These are phyloP conservation scores for Cordilura impudica DNA, from an alignment of 2,888 invertebrate species.

Conservation along the genomic window DNA sequence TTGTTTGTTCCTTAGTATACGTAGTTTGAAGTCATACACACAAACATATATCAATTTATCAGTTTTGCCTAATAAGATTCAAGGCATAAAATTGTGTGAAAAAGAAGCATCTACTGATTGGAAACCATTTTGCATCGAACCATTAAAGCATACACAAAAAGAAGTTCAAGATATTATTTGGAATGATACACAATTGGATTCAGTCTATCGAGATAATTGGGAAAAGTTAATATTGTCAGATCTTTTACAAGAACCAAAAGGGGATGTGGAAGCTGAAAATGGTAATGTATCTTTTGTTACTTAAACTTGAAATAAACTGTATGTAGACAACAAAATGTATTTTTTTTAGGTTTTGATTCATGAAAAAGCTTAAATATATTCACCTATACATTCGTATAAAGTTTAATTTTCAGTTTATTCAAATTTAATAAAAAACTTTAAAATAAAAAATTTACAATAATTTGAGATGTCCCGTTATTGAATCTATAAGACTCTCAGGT, in stretches of 20 bases:
- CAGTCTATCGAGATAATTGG: constrained; percentile 24
- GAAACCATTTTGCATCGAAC: constrained; percentile 55
- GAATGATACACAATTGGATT: constrained; percentile 21
- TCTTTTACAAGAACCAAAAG: background rate
- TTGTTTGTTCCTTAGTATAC: constrained; percentile 32
- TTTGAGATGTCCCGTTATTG: constrained; percentile 92
- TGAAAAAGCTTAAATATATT: no score
- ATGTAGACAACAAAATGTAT: no score
- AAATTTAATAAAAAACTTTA: no score
- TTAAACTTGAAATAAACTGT: no score
- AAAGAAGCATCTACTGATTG: constrained; percentile 31
- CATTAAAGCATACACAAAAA: constrained; percentile 40
- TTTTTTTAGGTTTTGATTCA: no score
- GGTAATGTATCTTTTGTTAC: background rate
- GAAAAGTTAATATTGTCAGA: constrained; percentile 32
- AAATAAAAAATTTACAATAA: constrained; percentile 81
- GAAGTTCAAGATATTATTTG: constrained; percentile 49
- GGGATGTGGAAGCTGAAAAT: background rate
- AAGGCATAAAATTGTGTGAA: constrained; percentile 46
- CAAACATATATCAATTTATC: constrained; percentile 51
- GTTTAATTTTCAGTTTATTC: no score
- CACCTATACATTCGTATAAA: no score
- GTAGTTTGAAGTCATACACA: constrained; percentile 44
- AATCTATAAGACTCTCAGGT: constrained; percentile 88
- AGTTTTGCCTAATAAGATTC: constrained; percentile 46